phyloP scores from a whole-genome alignment of 1,140 invertebrate genomes.

The Leptopilina boulardi region DNA sequence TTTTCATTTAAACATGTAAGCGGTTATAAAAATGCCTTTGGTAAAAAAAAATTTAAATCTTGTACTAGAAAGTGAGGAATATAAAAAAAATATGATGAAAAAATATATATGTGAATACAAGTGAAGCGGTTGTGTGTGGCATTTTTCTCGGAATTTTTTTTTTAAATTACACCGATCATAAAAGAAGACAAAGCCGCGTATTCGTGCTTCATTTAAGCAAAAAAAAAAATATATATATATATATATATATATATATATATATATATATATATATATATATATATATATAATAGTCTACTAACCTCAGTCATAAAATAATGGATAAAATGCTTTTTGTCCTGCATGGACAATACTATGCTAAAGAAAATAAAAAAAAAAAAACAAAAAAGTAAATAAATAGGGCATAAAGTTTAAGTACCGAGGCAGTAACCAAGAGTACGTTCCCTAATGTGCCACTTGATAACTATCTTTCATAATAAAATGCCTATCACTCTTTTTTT shows the following conservation, averaged over 20 bases:
- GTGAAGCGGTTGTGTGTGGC: background rate
- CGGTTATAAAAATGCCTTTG: no score
- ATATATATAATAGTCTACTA: no score
- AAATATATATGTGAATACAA: background rate
- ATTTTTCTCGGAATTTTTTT: constrained; percentile 6
- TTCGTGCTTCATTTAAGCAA: constrained; percentile 16
- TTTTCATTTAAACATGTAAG: no score
- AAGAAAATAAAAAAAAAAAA: background rate
- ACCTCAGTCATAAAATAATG: constrained; percentile 6
- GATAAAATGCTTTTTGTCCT: background rate
- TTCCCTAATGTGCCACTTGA: background rate
- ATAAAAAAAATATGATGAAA: no score
- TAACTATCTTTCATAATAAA: background rate
- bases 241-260: no score
- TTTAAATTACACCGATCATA: constrained; percentile 4
- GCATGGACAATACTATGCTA: background rate
- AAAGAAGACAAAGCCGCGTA: constrained; percentile 5
- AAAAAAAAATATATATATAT: background rate
- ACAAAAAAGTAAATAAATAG: constrained; percentile 25
- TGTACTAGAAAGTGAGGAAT: no score
- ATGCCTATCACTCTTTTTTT: background rate
- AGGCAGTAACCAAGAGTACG: background rate
- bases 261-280: no score
- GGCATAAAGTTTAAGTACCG: constrained; percentile 11
- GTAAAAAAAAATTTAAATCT: no score